Base-by-base conservation (phyloP, 2,113 vertebrate genomes). In the Rhea pennata region DNA sequence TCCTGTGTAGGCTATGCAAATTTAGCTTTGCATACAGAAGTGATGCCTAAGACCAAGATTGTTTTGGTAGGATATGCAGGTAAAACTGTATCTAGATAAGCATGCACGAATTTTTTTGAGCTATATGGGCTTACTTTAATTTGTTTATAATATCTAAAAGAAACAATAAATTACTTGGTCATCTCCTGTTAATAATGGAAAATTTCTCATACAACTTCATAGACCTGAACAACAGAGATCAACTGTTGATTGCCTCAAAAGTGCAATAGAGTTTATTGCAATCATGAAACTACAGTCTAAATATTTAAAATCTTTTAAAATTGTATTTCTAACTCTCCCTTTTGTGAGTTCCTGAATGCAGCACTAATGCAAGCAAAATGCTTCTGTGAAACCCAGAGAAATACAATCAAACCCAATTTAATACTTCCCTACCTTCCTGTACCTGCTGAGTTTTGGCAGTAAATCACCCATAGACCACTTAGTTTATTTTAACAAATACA, bases 221-320 rank as follows among this genome's bases (percentile, higher is more conserved):
- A 77, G 83, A 74, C 50, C 51, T 78, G 83, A 84, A 67, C 94
- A 87, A 69, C 44, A 65, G 78, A 96, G 72, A 76, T 91, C 91
- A 90, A 12, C 66, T 80, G 94, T 90, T 78, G 81, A 82, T 95
- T 90, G 44, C 6, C 59, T 22, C 95, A 29, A 82, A 96, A 96
- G 67, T 84, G 84, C 89, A 95, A 66, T 94, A 94, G 85, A 46
- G 95, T 97, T 97, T 96, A 93, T 84, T 97, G 81, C 94, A 92
- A 95, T 85, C 9, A 29, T 73, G 94, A 97, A 97, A 91, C 76
- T 5, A 0, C 54, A 80, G 84, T 71, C 86, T 85, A 97, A 98
- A 98, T 97, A 92, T 97, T 97, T 98, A 90, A 97, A 96, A 89
- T 89, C 50, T 87, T 95, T 92, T 96, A 81, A 97, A 97, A 95